These are phyloP conservation scores for Chionomys nivalis DNA, from an alignment of 2,113 vertebrate species.

Conservation along the genomic window DNA sequence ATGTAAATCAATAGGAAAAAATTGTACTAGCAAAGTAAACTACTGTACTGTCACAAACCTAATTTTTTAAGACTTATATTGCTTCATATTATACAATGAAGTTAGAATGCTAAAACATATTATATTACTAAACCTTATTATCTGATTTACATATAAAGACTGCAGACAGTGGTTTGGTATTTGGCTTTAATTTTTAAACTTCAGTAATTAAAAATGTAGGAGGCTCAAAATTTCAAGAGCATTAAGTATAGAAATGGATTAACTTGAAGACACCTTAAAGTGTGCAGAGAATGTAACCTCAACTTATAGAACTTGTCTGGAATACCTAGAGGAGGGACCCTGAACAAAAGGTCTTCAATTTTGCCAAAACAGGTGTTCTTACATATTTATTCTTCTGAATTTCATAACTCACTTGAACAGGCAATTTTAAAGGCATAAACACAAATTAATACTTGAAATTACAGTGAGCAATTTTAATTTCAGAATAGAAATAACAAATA, in stretches of 20 bases:
- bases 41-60: neutral
- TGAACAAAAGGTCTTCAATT: neutral
- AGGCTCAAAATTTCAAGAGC: neutral
- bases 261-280: neutral
- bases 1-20: accelerated
- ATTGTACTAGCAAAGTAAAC: conserved; percentile 16
- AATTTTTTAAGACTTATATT: neutral
- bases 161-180: conserved; percentile 4
- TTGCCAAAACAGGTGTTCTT: neutral
- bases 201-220: neutral
- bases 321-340: neutral
- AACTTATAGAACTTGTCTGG: neutral
- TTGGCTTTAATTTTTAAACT: neutral
- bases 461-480: neutral
- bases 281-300: neutral
- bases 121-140: neutral
- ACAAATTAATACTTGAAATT: neutral
- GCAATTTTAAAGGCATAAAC: neutral
- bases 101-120: neutral
- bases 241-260: neutral
- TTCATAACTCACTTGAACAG: neutral
- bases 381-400: neutral
- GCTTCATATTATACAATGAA: conserved; percentile 32
- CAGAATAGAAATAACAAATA: neutral
- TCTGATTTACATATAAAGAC: neutral